These are phyloP conservation scores for Eudyptes chrysolophus DNA, from an alignment of 2,113 vertebrate species.

Conservation along the genomic window DNA sequence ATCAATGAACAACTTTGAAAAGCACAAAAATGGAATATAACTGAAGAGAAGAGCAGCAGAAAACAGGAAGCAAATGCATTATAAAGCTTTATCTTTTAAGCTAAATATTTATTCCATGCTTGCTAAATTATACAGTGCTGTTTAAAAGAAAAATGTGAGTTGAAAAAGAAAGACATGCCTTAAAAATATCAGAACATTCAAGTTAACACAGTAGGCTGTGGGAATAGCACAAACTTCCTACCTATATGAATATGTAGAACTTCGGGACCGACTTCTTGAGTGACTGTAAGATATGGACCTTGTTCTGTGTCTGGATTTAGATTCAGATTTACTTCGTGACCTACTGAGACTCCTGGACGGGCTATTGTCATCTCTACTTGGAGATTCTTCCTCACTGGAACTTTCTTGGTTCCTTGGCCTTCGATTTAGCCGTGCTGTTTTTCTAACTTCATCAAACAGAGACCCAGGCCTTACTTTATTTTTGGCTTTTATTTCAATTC, in stretches of 20 bases:
- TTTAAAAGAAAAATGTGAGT: rapidly evolving
- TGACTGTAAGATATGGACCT: constrained; percentile 85
- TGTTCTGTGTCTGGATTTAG: constrained; percentile 82
- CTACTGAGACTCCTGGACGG: constrained; percentile 76
- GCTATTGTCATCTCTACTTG: constrained; percentile 73
- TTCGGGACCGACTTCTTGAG: constrained; percentile 86
- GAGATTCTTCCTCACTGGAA: constrained; percentile 90
- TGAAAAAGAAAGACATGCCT: not conserved
- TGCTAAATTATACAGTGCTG: not conserved
- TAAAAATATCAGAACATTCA: not conserved
- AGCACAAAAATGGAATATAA: rapidly evolving
- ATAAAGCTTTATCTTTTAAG: not conserved
- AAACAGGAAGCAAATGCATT: not conserved
- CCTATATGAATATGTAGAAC: constrained; percentile 89
- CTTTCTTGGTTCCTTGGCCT: constrained; percentile 93
- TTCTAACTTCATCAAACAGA: constrained; percentile 95
- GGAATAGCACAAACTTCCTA: constrained; percentile 21
- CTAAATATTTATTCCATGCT: not conserved
- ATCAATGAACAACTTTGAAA: not conserved
- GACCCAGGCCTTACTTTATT: constrained; percentile 93
- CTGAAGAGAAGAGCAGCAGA: not conserved
- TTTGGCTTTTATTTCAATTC: constrained; percentile 95
- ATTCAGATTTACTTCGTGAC: constrained; percentile 84
- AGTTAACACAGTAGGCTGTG: rapidly evolving
- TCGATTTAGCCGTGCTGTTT: constrained; percentile 91